Base-by-base conservation (phyloP, 2,888 invertebrate species). In the Linnaemya tessellans region DNA sequence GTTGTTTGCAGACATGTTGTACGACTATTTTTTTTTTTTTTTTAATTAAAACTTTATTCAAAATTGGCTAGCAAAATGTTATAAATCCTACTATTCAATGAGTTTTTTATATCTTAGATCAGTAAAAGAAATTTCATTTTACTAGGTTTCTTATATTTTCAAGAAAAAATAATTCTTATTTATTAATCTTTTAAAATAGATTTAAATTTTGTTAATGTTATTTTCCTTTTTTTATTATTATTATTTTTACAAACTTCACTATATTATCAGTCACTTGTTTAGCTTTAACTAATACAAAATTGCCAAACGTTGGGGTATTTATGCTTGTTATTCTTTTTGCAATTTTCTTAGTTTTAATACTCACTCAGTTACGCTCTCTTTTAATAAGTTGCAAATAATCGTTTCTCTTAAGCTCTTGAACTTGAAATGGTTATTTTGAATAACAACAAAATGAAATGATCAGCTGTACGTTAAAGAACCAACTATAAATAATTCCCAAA, bases 271-370 rank as follows among this genome's bases (percentile, higher is more conserved):
- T 15, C 74, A 82, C 79, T 87, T 79, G 82, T 75, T 84, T 77
- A 86, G 80, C 78, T 80, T 78, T 73, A 70, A 88, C 88, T 88
- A 86, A 84, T 82, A 83, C 83, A 87, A 87, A 87, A 77, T 35
- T 73, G 58, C 46, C 75, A 80, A 84, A 68, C 62, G 68, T 80
- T 56, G 64, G 54, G 73, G 84, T 88, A 88, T 88, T 88, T 88
- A 88, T 88, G 65, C 84, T 81, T 78, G 46, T 38, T 74, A 70
- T 60, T 43, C 54, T 46, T 49, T 46, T 77, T 71, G 49, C 65
- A 80, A 80, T 25, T 43, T 67, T 22, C 46, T 71, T 20, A 58
- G 10, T 70, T 60, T 43, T 4, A 38, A 51, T 22, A 13, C 46
- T 75, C 51, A 43, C 5, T 49, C n/a, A 30, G 4, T 54, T 43